Conservation (phyloP, 92 coral and sea anemone species). For the Epizoanthus illoricatus region DNA sequence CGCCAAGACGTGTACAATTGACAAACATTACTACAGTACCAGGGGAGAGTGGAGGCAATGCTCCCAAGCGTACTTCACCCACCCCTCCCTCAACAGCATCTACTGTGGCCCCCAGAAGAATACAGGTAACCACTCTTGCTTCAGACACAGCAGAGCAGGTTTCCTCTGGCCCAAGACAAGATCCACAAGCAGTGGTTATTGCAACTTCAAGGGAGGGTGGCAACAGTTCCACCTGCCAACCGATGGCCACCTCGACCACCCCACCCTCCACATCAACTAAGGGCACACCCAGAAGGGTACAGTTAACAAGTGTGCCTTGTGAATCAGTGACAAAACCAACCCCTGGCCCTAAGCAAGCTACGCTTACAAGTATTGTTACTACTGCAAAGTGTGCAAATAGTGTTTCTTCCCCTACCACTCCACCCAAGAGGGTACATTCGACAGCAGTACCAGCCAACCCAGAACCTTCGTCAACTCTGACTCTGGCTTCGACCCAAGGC, state of each 20-base stretch:
- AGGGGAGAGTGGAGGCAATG: background rate
- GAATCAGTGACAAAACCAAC: background rate
- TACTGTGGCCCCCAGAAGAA: constrained; percentile 35
- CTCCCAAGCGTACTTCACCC: background rate
- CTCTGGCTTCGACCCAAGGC: background rate
- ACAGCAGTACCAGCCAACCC: background rate
- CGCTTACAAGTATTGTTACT: background rate
- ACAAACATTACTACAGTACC: background rate
- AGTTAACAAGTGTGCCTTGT: background rate
- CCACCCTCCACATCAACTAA: background rate
- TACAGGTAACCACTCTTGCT: constrained; percentile 32
- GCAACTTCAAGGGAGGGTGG: background rate
- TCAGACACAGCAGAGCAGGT: background rate
- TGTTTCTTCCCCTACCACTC: background rate
- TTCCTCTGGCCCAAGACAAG: background rate
- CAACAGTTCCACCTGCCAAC: background rate
- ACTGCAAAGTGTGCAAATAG: background rate
- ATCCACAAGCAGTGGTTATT: background rate
- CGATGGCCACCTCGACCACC: background rate
- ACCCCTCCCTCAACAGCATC: constrained; percentile 8
- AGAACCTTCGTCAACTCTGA: background rate
- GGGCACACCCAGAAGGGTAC: constrained; percentile 8
- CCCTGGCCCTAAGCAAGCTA: constrained; percentile 3
- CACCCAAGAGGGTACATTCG: background rate
- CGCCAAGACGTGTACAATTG: constrained; percentile 50